Evolutionary conservation across 1,140 invertebrate genomes (phyloP), one percentile per base, ranked within the genome.

Genomic region (Plutomurus gul): DNA sequence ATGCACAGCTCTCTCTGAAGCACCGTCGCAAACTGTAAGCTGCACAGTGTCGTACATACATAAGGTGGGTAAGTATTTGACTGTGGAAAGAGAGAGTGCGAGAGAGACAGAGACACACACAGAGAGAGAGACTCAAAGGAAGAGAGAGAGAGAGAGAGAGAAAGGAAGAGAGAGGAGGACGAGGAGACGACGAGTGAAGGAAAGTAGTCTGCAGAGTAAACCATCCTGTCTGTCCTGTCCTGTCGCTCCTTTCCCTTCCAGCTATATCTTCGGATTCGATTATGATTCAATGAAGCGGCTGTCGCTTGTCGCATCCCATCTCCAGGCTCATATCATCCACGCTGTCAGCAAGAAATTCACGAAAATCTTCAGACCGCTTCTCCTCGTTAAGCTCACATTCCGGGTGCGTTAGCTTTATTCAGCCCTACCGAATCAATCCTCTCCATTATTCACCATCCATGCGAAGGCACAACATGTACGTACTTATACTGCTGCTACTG

Each of bases 221-320:
- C 4, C 51, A n/a, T 60, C 51, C 13, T 36, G n/a, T 65, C 56
- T 65, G 56, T 65, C 56, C 22, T 65, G 56, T 18, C 47, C 25
- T 51, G 47, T 51, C 47, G 20, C 76, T 78, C 18, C 71, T 75
- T 76, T 76, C 74, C 60, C 78, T 79, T 37, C 18, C 10, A 82
- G 76, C 60, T 73, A 81, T 78, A 40, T 72, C 56, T 76, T 49
- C 60, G 74, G 77, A 83, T 82, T 81, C 80, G 80, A 79, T 78
- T 83, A 83, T 82, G 76, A 83, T 83, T 78, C 80, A 83, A 79
- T 78, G 78, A 83, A 79, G 80, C 79, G 79, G 78, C 77, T 83
- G 80, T 82, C 78, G 75, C 75, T 83, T 78, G 75, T 81, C 79
- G 77, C 71, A 65, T 76, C 43, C 78, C 75, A 65, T 81, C 77